Conservation (phyloP, 2,888 invertebrate species). For the Tetragonisca angustula region DNA sequence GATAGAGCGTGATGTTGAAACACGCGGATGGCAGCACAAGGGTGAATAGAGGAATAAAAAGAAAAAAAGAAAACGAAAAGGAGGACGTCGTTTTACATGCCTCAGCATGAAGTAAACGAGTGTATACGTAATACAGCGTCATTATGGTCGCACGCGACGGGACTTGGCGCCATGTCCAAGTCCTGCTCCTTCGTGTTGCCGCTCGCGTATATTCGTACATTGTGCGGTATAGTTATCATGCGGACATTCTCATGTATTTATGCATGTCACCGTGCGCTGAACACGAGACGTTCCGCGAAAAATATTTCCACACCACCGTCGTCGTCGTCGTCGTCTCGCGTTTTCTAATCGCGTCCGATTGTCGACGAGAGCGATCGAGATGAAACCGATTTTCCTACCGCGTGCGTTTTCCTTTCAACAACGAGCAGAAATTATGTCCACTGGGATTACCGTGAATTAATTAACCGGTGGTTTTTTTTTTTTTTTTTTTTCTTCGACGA, state of each 20-base stretch:
- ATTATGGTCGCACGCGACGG: slow-evolving; percentile 64
- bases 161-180: slow-evolving; percentile 58
- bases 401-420: too few species aligned
- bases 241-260: slow-evolving; percentile 51
- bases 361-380: background rate
- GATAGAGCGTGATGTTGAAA: slow-evolving; percentile 3
- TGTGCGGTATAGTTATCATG: slow-evolving; percentile 42
- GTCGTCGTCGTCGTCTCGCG: background rate
- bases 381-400: background rate
- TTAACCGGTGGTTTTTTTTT: too few species aligned
- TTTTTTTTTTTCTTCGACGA: too few species aligned
- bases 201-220: slow-evolving; percentile 22
- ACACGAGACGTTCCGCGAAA: slow-evolving; percentile 5
- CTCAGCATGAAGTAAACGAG: slow-evolving; percentile 46
- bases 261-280: slow-evolving; percentile 41
- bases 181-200: slow-evolving; percentile 41
- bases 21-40: background rate
- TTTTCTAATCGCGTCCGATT: slow-evolving; percentile 16
- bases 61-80: background rate
- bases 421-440: too few species aligned
- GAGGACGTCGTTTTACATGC: slow-evolving; percentile 36
- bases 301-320: slow-evolving; percentile 3
- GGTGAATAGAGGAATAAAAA: background rate
- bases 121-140: slow-evolving; percentile 53
- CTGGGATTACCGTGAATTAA: too few species aligned